These are phyloP conservation scores for Agrochola circellaris DNA, from an alignment of 2,888 invertebrate genomes.

Conservation along the genomic window DNA sequence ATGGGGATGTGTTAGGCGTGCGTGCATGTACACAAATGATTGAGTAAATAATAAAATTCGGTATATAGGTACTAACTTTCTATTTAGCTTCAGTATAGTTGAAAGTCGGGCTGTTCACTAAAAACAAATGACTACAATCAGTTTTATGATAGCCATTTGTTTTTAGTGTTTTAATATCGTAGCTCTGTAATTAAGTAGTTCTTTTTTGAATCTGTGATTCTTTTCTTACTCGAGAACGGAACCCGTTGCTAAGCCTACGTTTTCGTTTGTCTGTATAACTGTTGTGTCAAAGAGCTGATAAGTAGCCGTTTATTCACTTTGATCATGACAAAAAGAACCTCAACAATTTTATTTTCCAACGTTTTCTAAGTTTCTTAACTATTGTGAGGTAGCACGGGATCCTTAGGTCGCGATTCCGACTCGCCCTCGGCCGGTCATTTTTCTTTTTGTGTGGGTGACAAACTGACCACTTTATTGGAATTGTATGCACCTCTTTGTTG, in stretches of 20 bases:
- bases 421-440: neutral
- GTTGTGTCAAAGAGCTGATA: neutral
- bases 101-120: constrained; percentile 24
- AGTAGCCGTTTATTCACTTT: too few species aligned
- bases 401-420: neutral
- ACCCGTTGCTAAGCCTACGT: neutral
- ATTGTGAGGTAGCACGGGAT: too few species aligned
- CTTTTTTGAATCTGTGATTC: neutral
- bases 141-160: constrained; percentile 8
- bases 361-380: too few species aligned
- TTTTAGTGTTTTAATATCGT: constrained; percentile 30
- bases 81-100: constrained; percentile 1
- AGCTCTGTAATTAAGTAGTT: neutral
- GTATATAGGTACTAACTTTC: constrained; percentile 19
- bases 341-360: too few species aligned
- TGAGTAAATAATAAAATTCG: constrained; percentile 13
- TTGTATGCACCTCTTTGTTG: neutral
- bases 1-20: neutral
- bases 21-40: constrained; percentile 10
- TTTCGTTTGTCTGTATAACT: neutral
- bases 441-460: neutral
- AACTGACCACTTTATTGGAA: neutral
- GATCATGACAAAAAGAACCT: too few species aligned
- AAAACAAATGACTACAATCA: constrained; percentile 2
- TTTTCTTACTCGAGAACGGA: neutral